These are phyloP conservation scores for Lathamus discolor DNA, from an alignment of 2,113 vertebrate species.

Conservation along the genomic window DNA sequence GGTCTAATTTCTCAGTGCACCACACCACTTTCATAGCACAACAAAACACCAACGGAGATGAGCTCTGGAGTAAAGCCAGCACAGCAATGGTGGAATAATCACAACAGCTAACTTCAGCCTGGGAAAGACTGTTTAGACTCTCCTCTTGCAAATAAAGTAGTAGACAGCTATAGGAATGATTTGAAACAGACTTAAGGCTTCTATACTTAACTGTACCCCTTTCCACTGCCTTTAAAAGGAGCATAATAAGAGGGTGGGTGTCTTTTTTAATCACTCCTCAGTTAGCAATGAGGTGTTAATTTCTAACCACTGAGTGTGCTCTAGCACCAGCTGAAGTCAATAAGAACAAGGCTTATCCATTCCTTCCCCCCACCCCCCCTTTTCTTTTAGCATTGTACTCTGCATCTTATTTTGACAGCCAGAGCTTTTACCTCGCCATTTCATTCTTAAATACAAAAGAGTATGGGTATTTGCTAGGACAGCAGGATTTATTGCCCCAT, in stretches of 20 bases:
- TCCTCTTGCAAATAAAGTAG: background rate
- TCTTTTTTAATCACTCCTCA: background rate
- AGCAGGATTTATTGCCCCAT: background rate
- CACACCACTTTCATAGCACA: background rate
- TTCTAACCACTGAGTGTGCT: background rate
- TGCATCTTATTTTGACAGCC: background rate
- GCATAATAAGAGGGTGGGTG: fast-evolving
- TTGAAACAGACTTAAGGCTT: fast-evolving
- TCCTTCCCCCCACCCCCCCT: too few species aligned
- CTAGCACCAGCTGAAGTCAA: background rate
- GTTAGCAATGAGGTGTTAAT: background rate
- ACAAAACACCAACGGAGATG: background rate
- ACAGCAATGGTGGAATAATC: background rate
- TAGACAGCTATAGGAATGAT: background rate
- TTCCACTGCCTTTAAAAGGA: background rate
- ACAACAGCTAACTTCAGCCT: background rate
- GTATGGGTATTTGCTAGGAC: background rate
- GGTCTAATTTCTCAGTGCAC: background rate
- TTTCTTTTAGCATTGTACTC: background rate
- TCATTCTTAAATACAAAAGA: background rate
- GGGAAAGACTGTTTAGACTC: background rate
- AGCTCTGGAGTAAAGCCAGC: background rate
- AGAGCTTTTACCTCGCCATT: background rate
- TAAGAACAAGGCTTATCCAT: background rate
- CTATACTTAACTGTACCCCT: background rate